Conservation (phyloP, 2,888 invertebrate genomes). For the Ptychoptera contaminata region DNA sequence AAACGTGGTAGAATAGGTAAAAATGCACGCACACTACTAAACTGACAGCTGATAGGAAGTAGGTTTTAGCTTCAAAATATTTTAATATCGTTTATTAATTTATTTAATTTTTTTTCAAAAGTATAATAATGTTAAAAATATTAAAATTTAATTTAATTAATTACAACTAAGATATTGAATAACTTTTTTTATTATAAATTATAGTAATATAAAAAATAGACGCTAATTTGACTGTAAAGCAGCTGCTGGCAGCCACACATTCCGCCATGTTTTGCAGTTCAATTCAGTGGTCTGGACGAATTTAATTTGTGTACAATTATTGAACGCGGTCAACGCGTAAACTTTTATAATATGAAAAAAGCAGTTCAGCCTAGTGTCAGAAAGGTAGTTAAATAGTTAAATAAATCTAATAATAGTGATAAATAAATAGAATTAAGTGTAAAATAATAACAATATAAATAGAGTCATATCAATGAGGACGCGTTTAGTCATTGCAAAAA, state of each 20-base stretch:
- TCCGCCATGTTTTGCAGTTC: conserved; percentile 12
- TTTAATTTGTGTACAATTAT: conserved; percentile 2
- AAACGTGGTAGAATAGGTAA: no score
- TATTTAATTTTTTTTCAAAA: not conserved
- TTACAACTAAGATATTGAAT: no score
- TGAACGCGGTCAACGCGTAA: conserved; percentile 3
- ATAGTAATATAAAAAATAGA: no score
- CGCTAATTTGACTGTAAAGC: no score
- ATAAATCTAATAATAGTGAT: conserved; percentile 4
- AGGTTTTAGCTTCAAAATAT: not conserved
- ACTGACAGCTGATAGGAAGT: conserved; percentile 4
- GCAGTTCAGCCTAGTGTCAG: conserved; percentile 11
- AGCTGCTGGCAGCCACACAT: conserved; percentile 3
- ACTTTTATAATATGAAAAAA: conserved; percentile 11
- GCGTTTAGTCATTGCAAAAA: conserved; percentile 3
- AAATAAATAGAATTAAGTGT: conserved; percentile 1
- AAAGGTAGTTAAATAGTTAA: conserved; percentile 10
- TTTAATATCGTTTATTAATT: not conserved
- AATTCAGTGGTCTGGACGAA: conserved; percentile 12
- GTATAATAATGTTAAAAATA: not conserved
- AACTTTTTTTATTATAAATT: not conserved
- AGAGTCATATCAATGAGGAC: conserved; percentile 7
- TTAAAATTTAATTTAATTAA: no score
- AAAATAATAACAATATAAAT: not conserved
- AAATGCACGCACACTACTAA: not conserved